A percentile compares a stretch with the other conserved stretches of the same genome.
These are phyloP conservation scores for Pristionchus japonicus DNA, from an alignment of 2,888 invertebrate genomes.

Conservation along the genomic window DNA sequence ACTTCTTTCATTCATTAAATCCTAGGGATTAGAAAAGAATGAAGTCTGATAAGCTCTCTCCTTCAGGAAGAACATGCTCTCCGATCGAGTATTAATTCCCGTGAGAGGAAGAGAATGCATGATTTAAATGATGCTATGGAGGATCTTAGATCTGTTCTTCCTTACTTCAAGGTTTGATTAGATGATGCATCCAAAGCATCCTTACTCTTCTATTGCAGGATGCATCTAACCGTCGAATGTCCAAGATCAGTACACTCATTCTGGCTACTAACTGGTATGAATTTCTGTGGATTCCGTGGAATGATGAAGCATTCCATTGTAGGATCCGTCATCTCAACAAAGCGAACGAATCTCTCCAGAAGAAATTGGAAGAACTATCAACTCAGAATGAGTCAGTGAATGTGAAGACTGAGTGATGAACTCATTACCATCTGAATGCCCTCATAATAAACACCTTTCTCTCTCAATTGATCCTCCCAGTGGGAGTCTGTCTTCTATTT, in stretches of 20 bases:
- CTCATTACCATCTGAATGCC: not conserved
- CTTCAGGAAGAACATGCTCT: constrained; percentile 73
- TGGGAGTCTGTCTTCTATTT: not conserved
- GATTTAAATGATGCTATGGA: constrained; percentile 77
- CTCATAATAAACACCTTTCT: not conserved
- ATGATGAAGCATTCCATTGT: not conserved
- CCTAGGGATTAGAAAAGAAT: not conserved
- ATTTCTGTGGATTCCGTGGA: not conserved
- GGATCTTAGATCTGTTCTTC: constrained; percentile 47
- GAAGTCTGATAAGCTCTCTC: too few species aligned
- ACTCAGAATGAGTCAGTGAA: not conserved
- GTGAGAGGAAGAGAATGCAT: constrained; percentile 78
- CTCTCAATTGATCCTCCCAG: not conserved
- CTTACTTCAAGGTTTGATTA: not conserved
- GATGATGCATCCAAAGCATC: too few species aligned
- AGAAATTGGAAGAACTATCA: constrained; percentile 38
- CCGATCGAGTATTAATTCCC: constrained; percentile 77
- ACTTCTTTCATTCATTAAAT: not conserved
- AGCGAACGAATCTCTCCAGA: constrained; percentile 51
- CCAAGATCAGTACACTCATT: constrained; percentile 93
- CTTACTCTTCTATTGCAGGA: constrained; percentile 50
- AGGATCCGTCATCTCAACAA: constrained; percentile 56
- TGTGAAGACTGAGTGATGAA: not conserved
- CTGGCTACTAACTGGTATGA: constrained; percentile 86
- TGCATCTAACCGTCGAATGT: constrained; percentile 78